These are phyloP conservation scores for Beroe forskalii DNA, from an alignment of 37 sponge, comb jelly and placozoan genomes.

Conservation along the genomic window DNA sequence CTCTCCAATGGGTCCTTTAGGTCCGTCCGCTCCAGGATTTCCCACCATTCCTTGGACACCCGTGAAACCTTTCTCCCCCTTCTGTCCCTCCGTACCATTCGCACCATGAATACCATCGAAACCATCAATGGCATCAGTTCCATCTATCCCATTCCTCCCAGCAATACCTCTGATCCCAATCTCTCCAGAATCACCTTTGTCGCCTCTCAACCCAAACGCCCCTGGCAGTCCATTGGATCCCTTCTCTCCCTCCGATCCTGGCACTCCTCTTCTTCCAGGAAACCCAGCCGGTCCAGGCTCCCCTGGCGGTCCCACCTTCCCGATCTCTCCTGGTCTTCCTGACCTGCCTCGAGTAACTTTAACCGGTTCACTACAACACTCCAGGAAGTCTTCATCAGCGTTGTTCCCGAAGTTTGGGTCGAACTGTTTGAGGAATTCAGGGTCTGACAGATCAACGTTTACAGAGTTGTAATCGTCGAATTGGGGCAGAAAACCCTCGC, in stretches of 20 bases:
- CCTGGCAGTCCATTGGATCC: slow-evolving; percentile 3
- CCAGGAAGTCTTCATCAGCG: not conserved
- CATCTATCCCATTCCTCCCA: not conserved
- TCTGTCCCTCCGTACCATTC: slow-evolving; percentile 32
- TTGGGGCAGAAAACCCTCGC: not conserved
- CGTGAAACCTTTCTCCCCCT: not conserved
- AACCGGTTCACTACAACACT: slow-evolving; percentile 5
- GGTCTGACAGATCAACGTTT: not conserved
- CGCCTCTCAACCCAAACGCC: not conserved
- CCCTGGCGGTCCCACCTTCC: slow-evolving; percentile 12
- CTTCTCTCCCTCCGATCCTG: not conserved
- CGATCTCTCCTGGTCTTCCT: not conserved
- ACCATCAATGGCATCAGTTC: slow-evolving; percentile 27
- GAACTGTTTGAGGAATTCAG: slow-evolving; percentile 25
- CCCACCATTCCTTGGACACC: not conserved
- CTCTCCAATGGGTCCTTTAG: not conserved
- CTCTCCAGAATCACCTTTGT: slow-evolving; percentile 10
- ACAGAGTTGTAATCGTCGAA: slow-evolving; percentile 25
- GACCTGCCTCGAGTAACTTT: not conserved
- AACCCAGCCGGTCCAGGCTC: not conserved
- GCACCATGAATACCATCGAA: slow-evolving; percentile 28
- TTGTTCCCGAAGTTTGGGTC: not conserved
- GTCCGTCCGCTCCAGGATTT: not conserved
- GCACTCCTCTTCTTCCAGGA: slow-evolving; percentile 19
- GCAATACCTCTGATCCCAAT: not conserved